A percentile compares a stretch with the other conserved stretches of the same genome.
Conservation (phyloP, 1,140 invertebrate species). For the Pissodes strobi region DNA sequence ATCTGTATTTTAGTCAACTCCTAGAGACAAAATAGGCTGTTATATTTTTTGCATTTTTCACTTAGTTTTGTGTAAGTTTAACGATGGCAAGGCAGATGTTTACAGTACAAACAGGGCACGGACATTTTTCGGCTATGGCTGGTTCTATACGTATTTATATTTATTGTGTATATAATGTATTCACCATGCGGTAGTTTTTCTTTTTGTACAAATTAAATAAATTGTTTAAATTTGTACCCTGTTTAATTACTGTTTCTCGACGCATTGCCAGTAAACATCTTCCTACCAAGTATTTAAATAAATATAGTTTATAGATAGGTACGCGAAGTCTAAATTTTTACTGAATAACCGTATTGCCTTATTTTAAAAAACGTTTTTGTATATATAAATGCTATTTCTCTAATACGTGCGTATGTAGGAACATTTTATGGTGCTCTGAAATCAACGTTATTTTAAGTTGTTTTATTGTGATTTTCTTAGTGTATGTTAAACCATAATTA, state of each 20-base stretch:
- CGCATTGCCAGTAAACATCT: conserved; percentile 46
- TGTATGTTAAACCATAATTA: conserved; percentile 42
- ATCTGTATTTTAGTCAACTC: background rate
- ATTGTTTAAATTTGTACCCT: background rate
- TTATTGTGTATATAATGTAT: conserved; percentile 2
- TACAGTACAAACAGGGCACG: background rate
- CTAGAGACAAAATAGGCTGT: conserved; percentile 47
- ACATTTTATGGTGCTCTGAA: conserved; percentile 55
- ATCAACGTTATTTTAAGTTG: conserved; percentile 45
- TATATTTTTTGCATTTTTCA: conserved; percentile 50
- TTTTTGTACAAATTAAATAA: conserved; percentile 25
- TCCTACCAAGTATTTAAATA: conserved; percentile 56
- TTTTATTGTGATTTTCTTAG: conserved; percentile 52
- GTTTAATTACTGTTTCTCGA: background rate
- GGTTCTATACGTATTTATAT: no score
- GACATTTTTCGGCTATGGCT: no score
- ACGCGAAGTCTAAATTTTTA: background rate
- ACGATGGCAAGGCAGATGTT: background rate
- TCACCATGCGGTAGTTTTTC: background rate
- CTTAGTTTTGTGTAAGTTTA: conserved; percentile 21
- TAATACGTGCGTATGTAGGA: conserved; percentile 27
- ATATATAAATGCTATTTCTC: conserved; percentile 35
- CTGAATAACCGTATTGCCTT: conserved; percentile 1
- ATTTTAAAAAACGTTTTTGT: conserved; percentile 27
- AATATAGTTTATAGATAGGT: conserved; percentile 38